phyloP scores from a whole-genome alignment of 2,888 invertebrate species.

The Limnephilus rhombicus region DNA sequence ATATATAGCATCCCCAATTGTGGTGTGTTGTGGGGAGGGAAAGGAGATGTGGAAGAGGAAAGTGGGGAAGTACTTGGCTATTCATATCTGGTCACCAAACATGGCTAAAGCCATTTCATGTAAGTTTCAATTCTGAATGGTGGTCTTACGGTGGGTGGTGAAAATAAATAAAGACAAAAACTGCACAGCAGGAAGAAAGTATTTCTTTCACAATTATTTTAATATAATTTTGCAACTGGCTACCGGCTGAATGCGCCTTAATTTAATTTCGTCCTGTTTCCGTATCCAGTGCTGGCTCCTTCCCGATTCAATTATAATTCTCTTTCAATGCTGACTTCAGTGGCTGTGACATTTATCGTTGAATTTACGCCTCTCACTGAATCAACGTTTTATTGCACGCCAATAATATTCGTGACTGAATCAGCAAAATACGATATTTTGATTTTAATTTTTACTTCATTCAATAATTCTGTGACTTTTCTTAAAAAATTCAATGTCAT shows the following conservation, averaged over 20 bases:
- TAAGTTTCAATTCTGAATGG: too few relatives aligned
- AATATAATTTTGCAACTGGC: neutral
- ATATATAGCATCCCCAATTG: too few relatives aligned
- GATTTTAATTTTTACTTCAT: too few relatives aligned
- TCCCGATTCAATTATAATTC: neutral
- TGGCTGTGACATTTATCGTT: neutral
- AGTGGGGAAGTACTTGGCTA: too few relatives aligned
- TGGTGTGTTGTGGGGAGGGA: too few relatives aligned
- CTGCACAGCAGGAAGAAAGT: neutral
- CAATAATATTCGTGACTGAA: neutral
- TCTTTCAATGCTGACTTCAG: neutral
- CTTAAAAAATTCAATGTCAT: too few relatives aligned
- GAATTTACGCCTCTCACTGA: neutral
- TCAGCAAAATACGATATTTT: neutral
- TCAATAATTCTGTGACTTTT: too few relatives aligned
- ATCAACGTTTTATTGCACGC: neutral
- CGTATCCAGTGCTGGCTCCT: neutral
- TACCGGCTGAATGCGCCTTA: neutral
- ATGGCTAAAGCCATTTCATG: too few relatives aligned
- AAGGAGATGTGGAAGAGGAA: too few relatives aligned
- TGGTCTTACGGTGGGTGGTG: too few relatives aligned
- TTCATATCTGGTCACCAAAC: too few relatives aligned
- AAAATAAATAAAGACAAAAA: neutral
- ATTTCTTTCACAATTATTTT: neutral
- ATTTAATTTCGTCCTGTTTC: neutral